Evolutionary conservation across 2,113 vertebrate species (phyloP), one percentile per base, ranked within the genome.

Genomic region (Chaetura pelagica): DNA sequence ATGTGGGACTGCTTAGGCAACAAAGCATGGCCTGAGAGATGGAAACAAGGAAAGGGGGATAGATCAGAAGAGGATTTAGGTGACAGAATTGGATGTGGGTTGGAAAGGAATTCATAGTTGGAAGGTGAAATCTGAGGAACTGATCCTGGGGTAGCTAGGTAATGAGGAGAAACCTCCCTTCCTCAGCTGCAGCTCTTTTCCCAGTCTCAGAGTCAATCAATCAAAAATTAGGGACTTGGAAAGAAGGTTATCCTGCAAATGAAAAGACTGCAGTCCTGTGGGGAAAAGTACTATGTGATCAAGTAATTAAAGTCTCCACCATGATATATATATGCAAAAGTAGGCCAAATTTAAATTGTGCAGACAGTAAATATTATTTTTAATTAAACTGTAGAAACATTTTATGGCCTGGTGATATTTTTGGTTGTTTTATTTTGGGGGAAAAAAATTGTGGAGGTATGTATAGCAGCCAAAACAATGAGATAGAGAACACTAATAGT

Each of bases 331-430:
- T 49, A 29, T 61, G 63, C 61, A 75, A 51, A 75, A 91, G 42
- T 38, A 81, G 58, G 52, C 59, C 89, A 94, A 84, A 92, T 74
- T 71, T 66, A 81, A 87, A 64, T 59, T 55, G 40, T 75, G 62
- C 78, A 94, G 94, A 94, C 71, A 93, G 77, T 91, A 96, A 94
- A 96, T 96, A 94, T 85, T 96, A 84, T 94, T 92, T 92, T 92
- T 7, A 84, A 96, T 90, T 61, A 94, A 90, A 91, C 72, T 77
- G 69, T 92, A 89, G 72, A 94, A 92, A 80, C 23, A 77, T 96
- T 97, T 97, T 93, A 94, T 87, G 91, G 92, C 34, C n/a, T 89
- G 86, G 68, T 96, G 90, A 97, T 92, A 92, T 82, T 87, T 89
- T 80, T 87, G 7, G 78, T 84, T 67, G 51, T 91, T 95, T 95